These are phyloP conservation scores for Cyrtonyx montezumae DNA, from an alignment of 2,113 vertebrate species.

Conservation along the genomic window DNA sequence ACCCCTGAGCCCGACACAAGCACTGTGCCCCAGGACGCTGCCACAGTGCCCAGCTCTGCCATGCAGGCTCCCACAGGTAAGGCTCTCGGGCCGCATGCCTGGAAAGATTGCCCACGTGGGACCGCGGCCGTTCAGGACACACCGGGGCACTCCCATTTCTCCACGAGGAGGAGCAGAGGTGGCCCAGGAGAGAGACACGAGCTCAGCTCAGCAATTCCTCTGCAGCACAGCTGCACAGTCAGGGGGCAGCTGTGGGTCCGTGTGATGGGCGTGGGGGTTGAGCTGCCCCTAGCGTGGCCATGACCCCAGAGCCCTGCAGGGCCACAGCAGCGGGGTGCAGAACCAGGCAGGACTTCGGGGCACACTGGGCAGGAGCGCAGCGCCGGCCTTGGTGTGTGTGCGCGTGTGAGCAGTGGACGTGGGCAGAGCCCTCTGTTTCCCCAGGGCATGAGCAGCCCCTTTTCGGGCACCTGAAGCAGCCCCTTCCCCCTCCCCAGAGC, in stretches of 20 bases:
- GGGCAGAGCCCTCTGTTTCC: background rate
- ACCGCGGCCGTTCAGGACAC: background rate
- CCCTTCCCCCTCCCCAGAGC: background rate
- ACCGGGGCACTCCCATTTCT: background rate
- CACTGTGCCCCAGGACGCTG: slow-evolving; percentile 95
- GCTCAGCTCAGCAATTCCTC: background rate
- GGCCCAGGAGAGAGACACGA: background rate
- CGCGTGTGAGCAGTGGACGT: background rate
- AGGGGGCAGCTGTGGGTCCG: background rate
- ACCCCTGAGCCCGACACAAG: slow-evolving; percentile 98
- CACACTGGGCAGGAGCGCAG: background rate
- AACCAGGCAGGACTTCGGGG: background rate
- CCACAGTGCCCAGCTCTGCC: slow-evolving; percentile 95
- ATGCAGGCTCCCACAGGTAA: slow-evolving; percentile 98
- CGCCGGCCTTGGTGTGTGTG: background rate
- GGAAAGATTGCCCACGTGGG: background rate
- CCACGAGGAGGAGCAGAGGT: background rate
- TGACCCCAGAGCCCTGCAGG: background rate
- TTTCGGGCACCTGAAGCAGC: background rate
- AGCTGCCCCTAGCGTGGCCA: background rate
- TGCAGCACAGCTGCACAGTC: background rate
- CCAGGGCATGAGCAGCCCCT: background rate
- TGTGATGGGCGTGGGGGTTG: background rate
- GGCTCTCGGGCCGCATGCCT: background rate
- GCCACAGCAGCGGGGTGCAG: no score